Evolutionary conservation across 2,888 invertebrate species (phyloP), one percentile per base, ranked within the genome.

Genomic region (Drosophila demipolita): DNA sequence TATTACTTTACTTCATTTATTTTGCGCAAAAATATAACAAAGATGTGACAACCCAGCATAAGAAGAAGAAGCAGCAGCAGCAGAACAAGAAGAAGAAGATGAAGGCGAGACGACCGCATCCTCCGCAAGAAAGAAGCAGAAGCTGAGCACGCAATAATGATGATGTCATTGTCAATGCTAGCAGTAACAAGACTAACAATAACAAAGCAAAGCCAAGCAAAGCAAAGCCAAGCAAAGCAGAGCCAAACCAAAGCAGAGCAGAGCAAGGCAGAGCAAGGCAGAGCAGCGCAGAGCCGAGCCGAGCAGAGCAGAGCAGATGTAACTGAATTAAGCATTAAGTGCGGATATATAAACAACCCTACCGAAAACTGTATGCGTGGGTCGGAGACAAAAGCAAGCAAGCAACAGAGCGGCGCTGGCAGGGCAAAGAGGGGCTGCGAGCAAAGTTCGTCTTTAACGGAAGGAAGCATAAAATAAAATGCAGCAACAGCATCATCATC

Each of bases 151-250:
- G 82, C 91, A 85, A 89, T 91, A 90, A 90, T 92, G 91, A 90
- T 92, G 91, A 91, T 92, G 91, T 91, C 91, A 92, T 91, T 91
- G 92, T 91, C 91, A 91, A 91, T 90, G 87, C 75, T 63, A 81
- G 58, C 68, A 72, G 60, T 65, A 79, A 61, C 76, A 75, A 40
- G 80, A 77, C 67, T 53, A 73, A 50, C 65, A 75, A 61, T 55
- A 65, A 74, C 69, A 67, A 73, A 66, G 80, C 66, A 68, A 59
- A 55, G 63, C 69, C 64, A 38, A 63, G 9, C 63, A 36, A 60
- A 45, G 9, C 48, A 50, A 36, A 60, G 9, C 48, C 48, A 36
- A 60, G 64, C 80, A 20, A 1, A 45, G 12, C 42, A 45, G 0
- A 42, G 20, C 42, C 78, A 12, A 3, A 20, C 6, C 42, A 45